Evolutionary conservation across 2,113 vertebrate genomes (phyloP).

Genomic region (Notiomystis cincta): DNA sequence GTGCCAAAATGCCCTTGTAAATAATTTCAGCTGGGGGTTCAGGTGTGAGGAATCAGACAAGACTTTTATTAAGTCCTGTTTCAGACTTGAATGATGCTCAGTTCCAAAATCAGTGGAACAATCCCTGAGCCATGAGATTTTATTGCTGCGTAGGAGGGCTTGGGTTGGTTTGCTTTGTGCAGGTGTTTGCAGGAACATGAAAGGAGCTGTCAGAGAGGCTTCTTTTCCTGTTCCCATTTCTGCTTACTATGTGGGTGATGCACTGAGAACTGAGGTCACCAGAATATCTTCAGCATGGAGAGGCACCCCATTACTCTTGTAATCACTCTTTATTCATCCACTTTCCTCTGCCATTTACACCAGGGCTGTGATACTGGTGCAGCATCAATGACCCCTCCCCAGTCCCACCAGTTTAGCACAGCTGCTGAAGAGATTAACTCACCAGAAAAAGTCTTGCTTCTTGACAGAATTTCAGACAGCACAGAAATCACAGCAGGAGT

Average conservation of each 20-base stretch:
- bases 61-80: background rate
- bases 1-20: background rate
- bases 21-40: background rate
- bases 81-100: background rate
- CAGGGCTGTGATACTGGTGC: background rate
- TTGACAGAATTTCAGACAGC: background rate
- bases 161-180: background rate
- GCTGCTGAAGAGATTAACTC: background rate
- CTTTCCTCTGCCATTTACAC: background rate
- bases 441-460: rapidly evolving
- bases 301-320: background rate
- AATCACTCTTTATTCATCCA: background rate
- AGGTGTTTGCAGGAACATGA: background rate
- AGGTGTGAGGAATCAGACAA: background rate
- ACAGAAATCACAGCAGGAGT: background rate
- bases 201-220: background rate
- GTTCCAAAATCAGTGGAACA: background rate
- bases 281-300: background rate
- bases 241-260: background rate
- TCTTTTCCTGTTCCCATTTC: background rate
- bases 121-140: background rate
- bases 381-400: background rate
- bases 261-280: background rate
- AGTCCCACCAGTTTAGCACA: background rate
- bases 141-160: background rate